Evolutionary conservation across 1,140 invertebrate genomes (phyloP).

Genomic region (Drosophila rhopaloa): DNA sequence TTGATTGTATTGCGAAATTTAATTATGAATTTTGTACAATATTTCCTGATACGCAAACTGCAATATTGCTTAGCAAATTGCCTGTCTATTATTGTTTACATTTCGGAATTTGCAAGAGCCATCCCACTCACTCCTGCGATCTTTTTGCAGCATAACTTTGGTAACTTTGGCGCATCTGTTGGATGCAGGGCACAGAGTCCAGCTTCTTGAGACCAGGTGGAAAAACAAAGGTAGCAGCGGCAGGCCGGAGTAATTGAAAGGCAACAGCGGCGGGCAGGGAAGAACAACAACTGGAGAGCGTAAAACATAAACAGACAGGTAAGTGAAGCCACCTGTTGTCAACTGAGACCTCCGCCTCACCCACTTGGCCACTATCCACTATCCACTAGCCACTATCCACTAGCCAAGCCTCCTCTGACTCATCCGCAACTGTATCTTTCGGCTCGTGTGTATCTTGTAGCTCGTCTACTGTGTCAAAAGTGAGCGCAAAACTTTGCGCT

Average conservation of each 20-base stretch:
- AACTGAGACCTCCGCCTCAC: conserved; percentile 5
- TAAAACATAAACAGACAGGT: conserved; percentile 49
- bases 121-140: conserved; percentile 5
- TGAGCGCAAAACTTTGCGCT: conserved; percentile 74
- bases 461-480: conserved; percentile 67
- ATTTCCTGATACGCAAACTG: background rate
- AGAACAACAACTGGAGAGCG: conserved; percentile 33
- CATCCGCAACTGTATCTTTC: conserved; percentile 26
- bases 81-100: conserved; percentile 29
- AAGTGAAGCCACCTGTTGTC: conserved; percentile 68
- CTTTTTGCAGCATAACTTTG: conserved; percentile 34
- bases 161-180: conserved; percentile 29
- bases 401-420: conserved; percentile 18
- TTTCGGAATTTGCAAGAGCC: conserved; percentile 2
- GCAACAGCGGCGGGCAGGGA: conserved; percentile 5
- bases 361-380: background rate
- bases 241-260: conserved; percentile 54
- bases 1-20: no score
- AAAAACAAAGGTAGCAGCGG: conserved; percentile 32
- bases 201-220: conserved; percentile 26
- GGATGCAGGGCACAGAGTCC: conserved; percentile 30
- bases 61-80: conserved; percentile 7
- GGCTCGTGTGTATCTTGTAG: conserved; percentile 19
- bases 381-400: background rate
- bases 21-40: no score